Evolutionary conservation across 2,888 invertebrate species (phyloP).

Genomic region (Trachelus iudaicus): DNA sequence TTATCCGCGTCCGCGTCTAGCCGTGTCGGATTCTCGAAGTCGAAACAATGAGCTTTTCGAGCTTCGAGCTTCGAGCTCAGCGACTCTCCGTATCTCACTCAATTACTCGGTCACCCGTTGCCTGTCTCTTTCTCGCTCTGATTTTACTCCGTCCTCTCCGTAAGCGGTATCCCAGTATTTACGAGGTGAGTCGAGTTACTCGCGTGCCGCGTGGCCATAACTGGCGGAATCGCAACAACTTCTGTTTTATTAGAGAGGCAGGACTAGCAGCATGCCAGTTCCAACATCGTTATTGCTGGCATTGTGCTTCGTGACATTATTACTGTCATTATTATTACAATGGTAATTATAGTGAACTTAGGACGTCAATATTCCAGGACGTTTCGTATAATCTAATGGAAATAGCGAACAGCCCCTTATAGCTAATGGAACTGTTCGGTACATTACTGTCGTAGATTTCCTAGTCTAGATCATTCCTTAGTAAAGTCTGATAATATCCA

Average conservation of each 20-base stretch:
- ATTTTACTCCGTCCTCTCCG: neutral
- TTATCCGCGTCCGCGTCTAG: neutral
- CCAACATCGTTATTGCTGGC: constrained; percentile 46
- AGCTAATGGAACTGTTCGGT: no score
- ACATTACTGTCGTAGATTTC: no score
- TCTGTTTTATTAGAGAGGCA: constrained; percentile 53
- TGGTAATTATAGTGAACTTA: constrained; percentile 14
- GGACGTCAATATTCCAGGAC: constrained; percentile 19
- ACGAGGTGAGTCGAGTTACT: constrained; percentile 48
- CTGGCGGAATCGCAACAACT: constrained; percentile 53
- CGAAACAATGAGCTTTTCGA: neutral
- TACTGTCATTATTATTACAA: constrained; percentile 53
- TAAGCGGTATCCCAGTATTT: constrained; percentile 40
- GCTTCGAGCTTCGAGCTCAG: constrained; percentile 5
- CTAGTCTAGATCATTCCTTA: no score
- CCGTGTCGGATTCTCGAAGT: neutral
- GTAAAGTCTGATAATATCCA: no score
- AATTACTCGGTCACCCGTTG: constrained; percentile 8
- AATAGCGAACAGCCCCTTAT: no score
- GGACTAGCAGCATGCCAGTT: constrained; percentile 44
- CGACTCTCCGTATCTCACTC: constrained; percentile 13
- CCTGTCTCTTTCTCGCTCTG: constrained; percentile 5
- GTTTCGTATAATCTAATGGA: no score
- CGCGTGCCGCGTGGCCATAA: constrained; percentile 52
- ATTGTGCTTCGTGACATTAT: constrained; percentile 55